These are phyloP conservation scores for Sardina pilchardus DNA, from an alignment of 2,113 vertebrate genomes.

Conservation along the genomic window DNA sequence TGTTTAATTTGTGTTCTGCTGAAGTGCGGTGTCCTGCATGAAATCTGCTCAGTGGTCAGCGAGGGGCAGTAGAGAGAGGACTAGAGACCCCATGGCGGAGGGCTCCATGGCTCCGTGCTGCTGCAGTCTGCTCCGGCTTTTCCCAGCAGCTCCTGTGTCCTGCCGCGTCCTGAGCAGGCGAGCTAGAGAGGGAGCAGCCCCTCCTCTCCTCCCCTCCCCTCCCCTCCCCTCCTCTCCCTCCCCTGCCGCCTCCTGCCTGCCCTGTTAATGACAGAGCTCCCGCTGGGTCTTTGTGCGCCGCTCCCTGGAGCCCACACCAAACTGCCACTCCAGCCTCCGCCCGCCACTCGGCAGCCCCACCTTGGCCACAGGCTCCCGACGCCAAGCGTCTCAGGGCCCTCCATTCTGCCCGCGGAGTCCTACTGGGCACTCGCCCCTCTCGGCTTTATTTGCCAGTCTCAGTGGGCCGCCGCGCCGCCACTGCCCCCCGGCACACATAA, in stretches of 20 bases:
- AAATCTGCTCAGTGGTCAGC: not conserved
- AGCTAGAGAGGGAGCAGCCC: too few species aligned
- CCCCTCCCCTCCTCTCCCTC: constrained; percentile 19
- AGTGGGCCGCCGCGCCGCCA: constrained; percentile 47
- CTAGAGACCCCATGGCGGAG: not conserved
- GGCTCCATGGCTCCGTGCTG: not conserved
- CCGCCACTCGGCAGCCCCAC: constrained; percentile 37
- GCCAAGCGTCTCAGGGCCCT: constrained; percentile 29
- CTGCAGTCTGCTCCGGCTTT: constrained; percentile 28
- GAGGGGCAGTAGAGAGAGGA: not conserved
- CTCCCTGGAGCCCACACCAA: constrained; percentile 35
- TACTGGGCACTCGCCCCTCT: constrained; percentile 44
- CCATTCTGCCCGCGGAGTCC: constrained; percentile 37
- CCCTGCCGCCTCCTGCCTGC: constrained; percentile 39
- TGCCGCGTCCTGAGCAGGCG: not conserved
- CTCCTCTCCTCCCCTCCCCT: not conserved
- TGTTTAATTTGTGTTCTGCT: not conserved
- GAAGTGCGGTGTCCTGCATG: not conserved
- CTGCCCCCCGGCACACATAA: constrained; percentile 41
- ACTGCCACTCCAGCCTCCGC: constrained; percentile 39
- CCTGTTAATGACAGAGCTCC: constrained; percentile 55
- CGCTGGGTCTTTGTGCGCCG: constrained; percentile 53
- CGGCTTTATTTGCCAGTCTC: constrained; percentile 38
- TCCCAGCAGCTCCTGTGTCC: constrained; percentile 22
- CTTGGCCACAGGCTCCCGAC: constrained; percentile 43